Evolutionary conservation across 2,888 invertebrate species (phyloP), one percentile per base, ranked within the genome.

Genomic region (Cantharis rufa): DNA sequence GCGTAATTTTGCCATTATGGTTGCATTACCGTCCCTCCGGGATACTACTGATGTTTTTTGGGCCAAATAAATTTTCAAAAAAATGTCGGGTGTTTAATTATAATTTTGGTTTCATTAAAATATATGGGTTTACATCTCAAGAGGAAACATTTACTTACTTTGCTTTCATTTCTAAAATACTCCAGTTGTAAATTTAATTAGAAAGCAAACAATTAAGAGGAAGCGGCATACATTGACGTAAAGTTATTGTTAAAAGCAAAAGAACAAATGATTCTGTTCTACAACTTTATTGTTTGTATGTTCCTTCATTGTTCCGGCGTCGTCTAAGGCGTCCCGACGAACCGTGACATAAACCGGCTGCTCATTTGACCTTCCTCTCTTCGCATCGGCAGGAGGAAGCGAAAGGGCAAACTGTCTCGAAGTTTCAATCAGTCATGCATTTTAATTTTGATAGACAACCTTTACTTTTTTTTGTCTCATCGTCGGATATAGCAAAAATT

Each of bases 221-320:
- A 70, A 70, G 76, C 75, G 79, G 75, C 71, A 72, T 71, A 69
- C 75, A 73, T 72, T 74, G 77, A 77, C 79, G 78, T 81, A 72
- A 78, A 80, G 80, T 80, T 81, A 79, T 77, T 76, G 77, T 76
- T 76, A 75, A 81, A 78, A 75, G 80, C 80, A 80, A 81, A 83
- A 79, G 75, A 82, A 83, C 82, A 83, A 83, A 83, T 82, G 82
- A 82, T 81, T 81, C 80, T 78, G 79, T 71, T 74, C 75, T 75
- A 81, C 82, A 80, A 82, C 82, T 82, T 82, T 82, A 82, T 81
- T 81, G 81, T 80, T 79, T 77, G 78, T 79, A 78, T 78, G 78
- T 79, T 78, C 72, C 71, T 66, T 69, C 73, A 74, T 78, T 78
- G 78, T 78, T 78, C 76, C 74, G 76, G 74, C 76, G 78, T 73